Evolutionary conservation across 1,140 invertebrate genomes (phyloP).

Genomic region (Brachionus sp.): DNA sequence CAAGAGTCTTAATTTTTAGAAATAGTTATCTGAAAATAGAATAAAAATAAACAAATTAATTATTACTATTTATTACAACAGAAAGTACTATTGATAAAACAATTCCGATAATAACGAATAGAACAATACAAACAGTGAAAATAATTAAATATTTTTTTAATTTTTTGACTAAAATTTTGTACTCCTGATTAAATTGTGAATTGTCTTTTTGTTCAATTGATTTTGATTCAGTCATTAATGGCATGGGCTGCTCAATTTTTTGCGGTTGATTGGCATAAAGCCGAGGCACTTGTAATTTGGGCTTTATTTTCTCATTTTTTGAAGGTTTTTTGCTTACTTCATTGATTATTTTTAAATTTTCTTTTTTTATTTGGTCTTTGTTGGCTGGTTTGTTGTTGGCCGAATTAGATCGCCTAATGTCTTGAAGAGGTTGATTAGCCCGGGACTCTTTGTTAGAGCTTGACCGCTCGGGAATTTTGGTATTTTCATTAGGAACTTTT

Average conservation of each 20-base stretch:
- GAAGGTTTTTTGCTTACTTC: neutral
- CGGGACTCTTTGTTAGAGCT: neutral
- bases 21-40: neutral
- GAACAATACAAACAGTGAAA: neutral
- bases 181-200: neutral
- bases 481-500: neutral
- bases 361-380: neutral
- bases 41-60: neutral
- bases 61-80: slow-evolving; percentile 17
- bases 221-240: neutral
- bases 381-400: neutral
- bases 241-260: neutral
- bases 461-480: neutral
- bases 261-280: slow-evolving; percentile 17
- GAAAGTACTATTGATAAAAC: slow-evolving; percentile 28
- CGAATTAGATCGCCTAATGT: neutral
- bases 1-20: neutral
- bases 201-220: neutral
- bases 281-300: neutral
- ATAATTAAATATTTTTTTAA: slow-evolving; percentile 9
- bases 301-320: neutral
- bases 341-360: neutral
- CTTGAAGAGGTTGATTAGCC: neutral
- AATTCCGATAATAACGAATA: neutral
- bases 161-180: neutral